Evolutionary conservation across 2,797 vertebrate genomes (phyloP).

Genomic region (Xenops minutus): DNA sequence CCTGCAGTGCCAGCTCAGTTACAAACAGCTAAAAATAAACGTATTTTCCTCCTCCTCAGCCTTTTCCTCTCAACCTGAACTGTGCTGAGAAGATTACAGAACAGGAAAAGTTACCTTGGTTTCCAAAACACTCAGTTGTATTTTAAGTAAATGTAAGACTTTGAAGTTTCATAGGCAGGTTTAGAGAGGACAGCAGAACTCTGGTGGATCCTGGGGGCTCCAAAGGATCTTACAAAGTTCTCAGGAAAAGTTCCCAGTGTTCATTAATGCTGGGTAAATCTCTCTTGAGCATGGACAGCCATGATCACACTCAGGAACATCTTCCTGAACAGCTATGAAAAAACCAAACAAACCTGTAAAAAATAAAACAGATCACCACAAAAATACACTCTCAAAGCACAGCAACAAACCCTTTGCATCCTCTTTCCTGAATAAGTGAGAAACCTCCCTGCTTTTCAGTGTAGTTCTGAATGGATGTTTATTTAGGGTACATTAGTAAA

Average conservation of each 20-base stretch:
- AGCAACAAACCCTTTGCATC: background rate
- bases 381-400: background rate
- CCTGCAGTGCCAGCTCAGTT: background rate
- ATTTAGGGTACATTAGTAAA: background rate
- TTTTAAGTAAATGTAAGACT: background rate
- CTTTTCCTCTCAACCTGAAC: background rate
- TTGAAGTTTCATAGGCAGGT: background rate
- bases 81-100: background rate
- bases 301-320: background rate
- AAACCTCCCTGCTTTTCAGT: background rate
- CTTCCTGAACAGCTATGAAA: background rate
- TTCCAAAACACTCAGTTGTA: background rate
- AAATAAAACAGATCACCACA: background rate
- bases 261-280: background rate
- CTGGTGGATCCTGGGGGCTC: background rate
- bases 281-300: background rate
- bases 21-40: constrained; percentile 28
- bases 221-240: background rate
- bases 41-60: background rate
- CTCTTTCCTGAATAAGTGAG: background rate
- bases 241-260: background rate
- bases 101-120: background rate
- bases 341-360: background rate
- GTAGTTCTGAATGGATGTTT: background rate
- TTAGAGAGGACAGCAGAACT: background rate